A percentile compares a stretch with the other conserved stretches of the same genome.
phyloP scores from a whole-genome alignment of 2,797 vertebrate genomes.

The Brotula barbata region DNA sequence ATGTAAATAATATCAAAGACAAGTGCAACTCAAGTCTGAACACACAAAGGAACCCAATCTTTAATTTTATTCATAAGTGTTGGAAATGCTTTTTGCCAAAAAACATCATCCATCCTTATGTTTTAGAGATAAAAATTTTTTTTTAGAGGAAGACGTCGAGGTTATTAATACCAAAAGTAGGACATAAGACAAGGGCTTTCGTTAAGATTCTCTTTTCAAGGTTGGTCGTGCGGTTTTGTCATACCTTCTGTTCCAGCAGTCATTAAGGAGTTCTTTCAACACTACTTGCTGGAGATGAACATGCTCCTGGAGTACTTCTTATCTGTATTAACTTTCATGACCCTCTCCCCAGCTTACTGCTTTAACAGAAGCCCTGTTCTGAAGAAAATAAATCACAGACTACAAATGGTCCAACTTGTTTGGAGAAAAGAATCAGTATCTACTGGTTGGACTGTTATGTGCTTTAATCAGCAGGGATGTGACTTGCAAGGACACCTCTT shows the following conservation, averaged over 20 bases:
- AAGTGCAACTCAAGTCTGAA: conserved; percentile 44
- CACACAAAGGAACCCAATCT: conserved; percentile 54
- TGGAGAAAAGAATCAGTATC: conserved; percentile 7
- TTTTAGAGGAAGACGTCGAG: conserved; percentile 53
- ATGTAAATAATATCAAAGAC: conserved; percentile 66
- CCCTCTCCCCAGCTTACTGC: conserved; percentile 41
- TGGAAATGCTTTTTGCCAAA: conserved; percentile 69
- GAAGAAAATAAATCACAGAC: conserved; percentile 35
- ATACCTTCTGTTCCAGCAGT: conserved; percentile 26
- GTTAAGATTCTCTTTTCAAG: conserved; percentile 56
- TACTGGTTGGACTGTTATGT: conserved; percentile 16
- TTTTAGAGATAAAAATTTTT: conserved; percentile 70
- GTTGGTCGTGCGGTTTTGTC: conserved; percentile 34
- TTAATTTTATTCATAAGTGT: conserved; percentile 63
- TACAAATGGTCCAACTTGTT: conserved; percentile 28
- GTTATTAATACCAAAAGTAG: conserved; percentile 75
- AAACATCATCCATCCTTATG: conserved; percentile 58
- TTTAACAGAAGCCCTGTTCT: conserved; percentile 49
- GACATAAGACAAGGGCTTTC: conserved; percentile 77
- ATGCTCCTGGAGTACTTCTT: conserved; percentile 32
- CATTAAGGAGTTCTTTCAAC: conserved; percentile 8
- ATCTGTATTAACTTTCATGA: conserved; percentile 42
- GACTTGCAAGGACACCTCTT: conserved; percentile 21
- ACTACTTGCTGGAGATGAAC: conserved; percentile 29
- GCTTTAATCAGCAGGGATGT: conserved; percentile 32